Evolutionary conservation across 2,113 vertebrate species (phyloP).

Genomic region (Nibea albiflora): DNA sequence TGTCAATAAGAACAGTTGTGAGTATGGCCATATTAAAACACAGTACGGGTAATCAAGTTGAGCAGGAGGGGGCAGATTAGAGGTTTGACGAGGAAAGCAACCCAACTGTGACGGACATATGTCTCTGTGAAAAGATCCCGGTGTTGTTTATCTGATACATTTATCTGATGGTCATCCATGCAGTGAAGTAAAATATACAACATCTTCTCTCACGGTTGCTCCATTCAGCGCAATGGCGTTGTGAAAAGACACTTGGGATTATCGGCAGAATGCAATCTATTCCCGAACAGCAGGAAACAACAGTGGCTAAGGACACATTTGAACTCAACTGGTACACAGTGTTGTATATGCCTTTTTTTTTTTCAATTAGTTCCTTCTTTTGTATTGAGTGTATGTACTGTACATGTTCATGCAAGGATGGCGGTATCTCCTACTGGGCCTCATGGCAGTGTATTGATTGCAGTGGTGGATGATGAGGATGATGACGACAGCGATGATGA

Average conservation of each 20-base stretch:
- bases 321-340: not conserved
- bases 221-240: not conserved
- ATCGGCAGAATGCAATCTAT: not conserved
- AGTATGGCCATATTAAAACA: too few species aligned
- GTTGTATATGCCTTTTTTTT: not conserved
- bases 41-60: too few species aligned
- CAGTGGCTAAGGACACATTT: not conserved
- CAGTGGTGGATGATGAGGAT: constrained; percentile 38
- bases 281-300: not conserved
- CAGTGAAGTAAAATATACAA: not conserved
- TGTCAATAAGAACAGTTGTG: too few species aligned
- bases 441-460: constrained; percentile 59
- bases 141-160: not conserved
- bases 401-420: not conserved
- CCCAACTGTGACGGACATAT: too few species aligned
- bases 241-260: not conserved
- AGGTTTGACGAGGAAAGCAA: too few species aligned
- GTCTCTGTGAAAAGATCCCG: too few species aligned
- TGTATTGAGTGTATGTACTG: not conserved
- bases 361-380: not conserved
- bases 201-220: not conserved
- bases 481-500: constrained; percentile 18
- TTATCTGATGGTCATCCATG: not conserved
- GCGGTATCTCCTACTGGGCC: not conserved
- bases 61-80: too few species aligned